These are phyloP conservation scores for Aegithalos caudatus DNA, from an alignment of 2,113 vertebrate species.

Conservation along the genomic window DNA sequence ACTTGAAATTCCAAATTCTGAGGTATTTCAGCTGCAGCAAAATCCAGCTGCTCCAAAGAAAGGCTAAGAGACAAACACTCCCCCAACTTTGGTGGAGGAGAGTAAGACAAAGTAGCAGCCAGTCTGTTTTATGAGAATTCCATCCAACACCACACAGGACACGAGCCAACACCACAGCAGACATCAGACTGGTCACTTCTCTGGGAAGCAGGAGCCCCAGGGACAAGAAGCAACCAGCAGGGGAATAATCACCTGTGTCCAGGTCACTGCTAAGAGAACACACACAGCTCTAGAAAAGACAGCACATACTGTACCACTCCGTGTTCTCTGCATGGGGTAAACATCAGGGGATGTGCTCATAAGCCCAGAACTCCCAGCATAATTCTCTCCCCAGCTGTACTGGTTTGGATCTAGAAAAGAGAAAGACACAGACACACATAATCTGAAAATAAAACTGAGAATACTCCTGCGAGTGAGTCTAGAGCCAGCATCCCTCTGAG, in stretches of 20 bases:
- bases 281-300: neutral
- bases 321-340: constrained; percentile 85
- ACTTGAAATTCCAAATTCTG: neutral
- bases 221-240: neutral
- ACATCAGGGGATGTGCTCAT: constrained; percentile 93
- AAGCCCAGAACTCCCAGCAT: constrained; percentile 93
- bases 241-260: neutral
- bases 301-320: constrained; percentile 93
- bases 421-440: constrained; percentile 38
- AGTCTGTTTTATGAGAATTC: neutral
- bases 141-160: neutral
- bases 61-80: neutral
- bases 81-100: neutral
- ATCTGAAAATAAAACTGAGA: constrained; percentile 45
- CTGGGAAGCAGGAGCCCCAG: neutral
- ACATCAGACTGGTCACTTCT: neutral
- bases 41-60: neutral
- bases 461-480: neutral
- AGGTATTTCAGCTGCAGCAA: neutral
- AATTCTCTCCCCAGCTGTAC: constrained; percentile 98
- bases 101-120: neutral
- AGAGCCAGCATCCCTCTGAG: neutral
- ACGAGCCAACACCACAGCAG: neutral
- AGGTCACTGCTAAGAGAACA: neutral
- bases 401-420: constrained; percentile 89